Evolutionary conservation across 2,888 invertebrate species (phyloP), one percentile per base, ranked within the genome.

Genomic region (Camptogramma bilineatum): DNA sequence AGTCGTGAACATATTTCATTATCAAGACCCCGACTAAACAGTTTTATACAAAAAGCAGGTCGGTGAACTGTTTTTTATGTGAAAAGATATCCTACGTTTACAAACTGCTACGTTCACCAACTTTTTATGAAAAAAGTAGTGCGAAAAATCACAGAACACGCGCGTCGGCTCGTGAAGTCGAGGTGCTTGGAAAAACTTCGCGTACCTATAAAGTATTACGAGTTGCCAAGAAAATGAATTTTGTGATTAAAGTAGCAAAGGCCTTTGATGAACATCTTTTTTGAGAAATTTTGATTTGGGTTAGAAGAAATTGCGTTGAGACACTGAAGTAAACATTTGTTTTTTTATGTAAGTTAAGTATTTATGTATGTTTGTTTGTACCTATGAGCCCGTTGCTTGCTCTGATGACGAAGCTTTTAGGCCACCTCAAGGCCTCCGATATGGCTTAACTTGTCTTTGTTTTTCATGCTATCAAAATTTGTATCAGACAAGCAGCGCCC

Each of bases 91-190:
- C 34, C 51, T 54, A 55, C 55, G 56, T 48, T 62, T 53, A 55
- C 64, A 53, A 70, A 72, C 56, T 70, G 66, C 16, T 66, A 51
- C 66, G 51, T 70, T 69, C 7, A 19, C 51, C 44, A 74, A 69
- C 69, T 73, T 73, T 71, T 70, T 73, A 74, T 73, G 73, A 74
- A 73, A 74, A 74, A 74, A 74, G 67, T 74, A 74, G 66, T 65
- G 63, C 66, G 63, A 57, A 60, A 67, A 69, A 70, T 67, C 66
- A 68, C 63, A 60, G 68, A 19, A 62, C 66, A 61, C 56, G 52
- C 64, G 64, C 56, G 48, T 58, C 55, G 62, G 53, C 53, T 57
- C 64, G 60, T 58, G 53, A 52, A 50, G 53, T 24, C 47, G 61
- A 63, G 52, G 60, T 51, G 53, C 50, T 58, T 39, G 24, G 47